Base-by-base conservation (phyloP, 92 coral and sea anemone species). In the Heteractis magnifica region DNA sequence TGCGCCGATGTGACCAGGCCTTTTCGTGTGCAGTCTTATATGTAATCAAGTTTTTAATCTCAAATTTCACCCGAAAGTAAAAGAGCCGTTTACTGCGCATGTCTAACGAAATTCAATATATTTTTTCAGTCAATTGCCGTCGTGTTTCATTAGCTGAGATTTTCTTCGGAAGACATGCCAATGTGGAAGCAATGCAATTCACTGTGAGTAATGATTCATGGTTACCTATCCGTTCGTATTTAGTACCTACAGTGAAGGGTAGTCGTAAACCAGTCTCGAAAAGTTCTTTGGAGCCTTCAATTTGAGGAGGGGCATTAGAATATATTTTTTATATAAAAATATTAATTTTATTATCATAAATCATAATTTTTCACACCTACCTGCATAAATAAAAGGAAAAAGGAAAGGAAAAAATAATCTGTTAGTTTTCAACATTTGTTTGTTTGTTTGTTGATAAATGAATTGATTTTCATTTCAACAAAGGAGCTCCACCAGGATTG, bases 401-500 rank as follows among this genome's bases (percentile, higher is more conserved):
- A 53, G 58, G 1, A 8, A 53, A 1, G 58, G 14, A 53, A 53
- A 59, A 13, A 60, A 0, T 12, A 60, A 13, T 64, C 2, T 12
- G 3, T 68, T 10, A 10, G 15, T 26, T 2, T 34, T 34, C 44
- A 34, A 34, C 44, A 34, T 34, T 34, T 34, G 34, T 34, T 34
- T 34, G 44, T 34, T 34, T 34, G 44, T 34, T 34, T 26, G 73
- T 4, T 20, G 4, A 5, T 52, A 6, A 49, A 20, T 6, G 51
- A 26, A 26, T 7, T 68, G 52, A 19, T 11, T 0, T 10, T 51
- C 11, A 77, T 50, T 16, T 49, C 77, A 1, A 15, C 58, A 4
- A 74, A 93, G 97, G 84, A 82, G 18, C 90, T 91, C 8, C 99
- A 97, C 86, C 94, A 90, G 65, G 98, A 97, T 87, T 97, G 99